These are phyloP conservation scores for Isaurus tuberculatus DNA, from an alignment of 92 coral and sea anemone genomes.

Conservation along the genomic window DNA sequence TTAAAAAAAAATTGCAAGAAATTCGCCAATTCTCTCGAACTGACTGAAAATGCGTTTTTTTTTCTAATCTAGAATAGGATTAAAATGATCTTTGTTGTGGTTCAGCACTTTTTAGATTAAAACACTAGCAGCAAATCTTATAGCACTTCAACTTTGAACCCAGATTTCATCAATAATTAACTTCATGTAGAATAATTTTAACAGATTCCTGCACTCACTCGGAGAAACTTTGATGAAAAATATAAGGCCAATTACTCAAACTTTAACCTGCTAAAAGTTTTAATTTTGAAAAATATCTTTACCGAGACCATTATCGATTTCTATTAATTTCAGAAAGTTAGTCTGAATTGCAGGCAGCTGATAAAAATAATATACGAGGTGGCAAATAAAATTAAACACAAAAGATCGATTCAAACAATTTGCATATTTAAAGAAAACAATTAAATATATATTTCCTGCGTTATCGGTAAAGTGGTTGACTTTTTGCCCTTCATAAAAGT, in stretches of 20 bases:
- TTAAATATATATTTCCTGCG: conserved; percentile 19
- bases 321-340: background rate
- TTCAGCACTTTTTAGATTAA: background rate
- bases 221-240: background rate
- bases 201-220: background rate
- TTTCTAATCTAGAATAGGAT: background rate
- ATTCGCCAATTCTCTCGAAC: background rate
- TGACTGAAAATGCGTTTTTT: background rate
- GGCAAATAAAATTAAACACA: background rate
- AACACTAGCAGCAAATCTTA: background rate
- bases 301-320: background rate
- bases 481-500: background rate
- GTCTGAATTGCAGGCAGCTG: background rate
- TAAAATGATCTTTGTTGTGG: background rate
- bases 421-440: background rate
- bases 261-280: background rate
- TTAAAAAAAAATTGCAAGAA: background rate
- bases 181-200: conserved; percentile 4
- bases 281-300: conserved; percentile 1
- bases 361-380: background rate
- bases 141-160: conserved; percentile 5
- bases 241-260: background rate
- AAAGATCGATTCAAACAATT: background rate
- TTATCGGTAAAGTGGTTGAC: background rate
- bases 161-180: conserved; percentile 32